phyloP scores from a whole-genome alignment of 2,113 vertebrate genomes.

The Raphicerus campestris region DNA sequence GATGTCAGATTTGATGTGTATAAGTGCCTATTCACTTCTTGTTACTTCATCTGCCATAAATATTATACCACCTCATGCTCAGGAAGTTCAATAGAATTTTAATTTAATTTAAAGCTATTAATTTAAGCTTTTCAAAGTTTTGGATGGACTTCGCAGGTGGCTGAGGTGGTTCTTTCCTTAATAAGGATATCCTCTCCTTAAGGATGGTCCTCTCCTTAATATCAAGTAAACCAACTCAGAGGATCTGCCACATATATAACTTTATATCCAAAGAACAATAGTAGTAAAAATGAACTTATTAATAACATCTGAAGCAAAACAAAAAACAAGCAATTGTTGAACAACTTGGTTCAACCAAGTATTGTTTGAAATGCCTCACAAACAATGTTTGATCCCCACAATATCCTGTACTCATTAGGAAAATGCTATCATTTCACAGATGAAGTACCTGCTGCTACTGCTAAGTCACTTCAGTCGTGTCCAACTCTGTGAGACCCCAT shows the following conservation, averaged over 20 bases:
- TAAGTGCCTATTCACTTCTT: not conserved
- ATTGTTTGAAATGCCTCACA: not conserved
- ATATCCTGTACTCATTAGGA: not conserved
- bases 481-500: too few relatives aligned
- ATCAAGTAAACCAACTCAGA: not conserved
- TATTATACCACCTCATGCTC: not conserved
- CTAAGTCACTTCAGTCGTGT: too few relatives aligned
- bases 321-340: not conserved
- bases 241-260: not conserved
- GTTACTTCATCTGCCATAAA: not conserved
- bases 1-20: not conserved
- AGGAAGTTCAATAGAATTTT: not conserved
- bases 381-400: not conserved
- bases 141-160: not conserved
- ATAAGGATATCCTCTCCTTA: not conserved
- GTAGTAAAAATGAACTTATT: not conserved
- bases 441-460: not conserved
- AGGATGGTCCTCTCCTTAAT: not conserved
- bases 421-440: not conserved
- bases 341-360: not conserved
- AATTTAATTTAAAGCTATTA: not conserved
- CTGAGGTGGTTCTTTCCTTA: not conserved
- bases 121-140: not conserved
- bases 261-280: not conserved
- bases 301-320: not conserved